These are phyloP conservation scores for Loripinus fragilis DNA, from an alignment of 2,888 invertebrate species.

Conservation along the genomic window DNA sequence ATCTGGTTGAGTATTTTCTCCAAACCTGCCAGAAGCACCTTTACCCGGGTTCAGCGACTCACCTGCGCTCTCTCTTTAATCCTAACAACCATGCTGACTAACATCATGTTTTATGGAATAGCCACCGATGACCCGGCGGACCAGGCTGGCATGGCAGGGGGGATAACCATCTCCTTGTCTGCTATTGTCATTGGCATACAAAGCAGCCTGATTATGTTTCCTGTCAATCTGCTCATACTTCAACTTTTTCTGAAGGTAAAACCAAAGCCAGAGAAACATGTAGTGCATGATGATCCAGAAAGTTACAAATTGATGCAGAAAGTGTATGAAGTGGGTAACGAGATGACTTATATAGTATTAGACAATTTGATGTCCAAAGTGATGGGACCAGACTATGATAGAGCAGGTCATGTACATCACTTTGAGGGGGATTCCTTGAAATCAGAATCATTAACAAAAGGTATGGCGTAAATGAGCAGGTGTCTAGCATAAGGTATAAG, in stretches of 20 bases:
- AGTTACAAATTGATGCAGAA: not conserved
- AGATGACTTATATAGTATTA: not conserved
- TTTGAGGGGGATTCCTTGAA: too few species aligned
- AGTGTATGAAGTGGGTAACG: not conserved
- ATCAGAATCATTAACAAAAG: too few species aligned
- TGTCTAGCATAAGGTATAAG: too few species aligned
- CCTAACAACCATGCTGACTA: conserved; percentile 76
- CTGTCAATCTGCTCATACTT: conserved; percentile 71
- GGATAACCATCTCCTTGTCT: conserved; percentile 60
- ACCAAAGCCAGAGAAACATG: conserved; percentile 33
- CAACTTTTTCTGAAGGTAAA: conserved; percentile 65
- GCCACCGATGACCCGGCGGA: conserved; percentile 70
- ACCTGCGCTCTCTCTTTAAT: conserved; percentile 78
- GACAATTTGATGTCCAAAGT: not conserved
- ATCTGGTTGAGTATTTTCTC: conserved; percentile 81
- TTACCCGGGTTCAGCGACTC: conserved; percentile 79
- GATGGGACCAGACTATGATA: too few species aligned
- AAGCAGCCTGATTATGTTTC: conserved; percentile 73
- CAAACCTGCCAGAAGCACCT: conserved; percentile 73
- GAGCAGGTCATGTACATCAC: too few species aligned
- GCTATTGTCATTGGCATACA: conserved; percentile 72
- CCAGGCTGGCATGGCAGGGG: conserved; percentile 53
- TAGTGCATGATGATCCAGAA: not conserved
- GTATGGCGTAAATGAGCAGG: too few species aligned
- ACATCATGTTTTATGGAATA: conserved; percentile 80